Conservation (phyloP, 2,797 vertebrate species). For the Lithobates sylvaticus region DNA sequence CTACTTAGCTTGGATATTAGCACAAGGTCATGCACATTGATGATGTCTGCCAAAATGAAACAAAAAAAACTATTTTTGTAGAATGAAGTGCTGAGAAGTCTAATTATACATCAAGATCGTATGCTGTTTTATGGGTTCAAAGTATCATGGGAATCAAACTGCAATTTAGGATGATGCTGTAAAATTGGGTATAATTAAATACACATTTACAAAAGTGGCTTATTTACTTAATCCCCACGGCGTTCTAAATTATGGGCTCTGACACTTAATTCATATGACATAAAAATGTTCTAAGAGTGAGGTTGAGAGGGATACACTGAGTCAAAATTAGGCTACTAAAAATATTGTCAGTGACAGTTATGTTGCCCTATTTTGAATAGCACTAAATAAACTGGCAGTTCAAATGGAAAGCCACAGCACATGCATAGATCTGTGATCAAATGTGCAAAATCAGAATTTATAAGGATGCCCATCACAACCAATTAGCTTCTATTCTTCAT, state of each 20-base stretch:
- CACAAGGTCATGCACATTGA: conserved; percentile 37
- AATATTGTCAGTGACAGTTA: not conserved
- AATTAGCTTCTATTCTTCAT: too few species aligned
- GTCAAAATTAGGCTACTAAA: not conserved
- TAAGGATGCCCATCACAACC: too few species aligned
- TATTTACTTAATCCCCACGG: conserved; percentile 25
- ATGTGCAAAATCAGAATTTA: too few species aligned
- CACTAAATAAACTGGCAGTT: not conserved
- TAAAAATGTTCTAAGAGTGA: too few species aligned
- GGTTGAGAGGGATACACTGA: not conserved
- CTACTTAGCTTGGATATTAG: conserved; percentile 45
- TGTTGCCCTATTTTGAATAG: not conserved
- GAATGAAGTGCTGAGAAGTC: not conserved
- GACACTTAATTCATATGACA: not conserved
- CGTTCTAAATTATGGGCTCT: not conserved
- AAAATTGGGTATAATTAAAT: not conserved
- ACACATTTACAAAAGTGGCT: not conserved
- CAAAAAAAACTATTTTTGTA: conserved; percentile 26
- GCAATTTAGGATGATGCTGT: conserved; percentile 10
- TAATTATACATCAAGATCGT: conserved; percentile 22
- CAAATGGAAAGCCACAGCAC: too few species aligned
- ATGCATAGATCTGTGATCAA: too few species aligned
- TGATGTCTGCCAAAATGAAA: conserved; percentile 41
- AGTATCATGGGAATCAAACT: conserved; percentile 31
- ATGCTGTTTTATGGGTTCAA: conserved; percentile 28